Conservation (phyloP, 2,113 vertebrate species). For the Neomonachus schauinslandi region DNA sequence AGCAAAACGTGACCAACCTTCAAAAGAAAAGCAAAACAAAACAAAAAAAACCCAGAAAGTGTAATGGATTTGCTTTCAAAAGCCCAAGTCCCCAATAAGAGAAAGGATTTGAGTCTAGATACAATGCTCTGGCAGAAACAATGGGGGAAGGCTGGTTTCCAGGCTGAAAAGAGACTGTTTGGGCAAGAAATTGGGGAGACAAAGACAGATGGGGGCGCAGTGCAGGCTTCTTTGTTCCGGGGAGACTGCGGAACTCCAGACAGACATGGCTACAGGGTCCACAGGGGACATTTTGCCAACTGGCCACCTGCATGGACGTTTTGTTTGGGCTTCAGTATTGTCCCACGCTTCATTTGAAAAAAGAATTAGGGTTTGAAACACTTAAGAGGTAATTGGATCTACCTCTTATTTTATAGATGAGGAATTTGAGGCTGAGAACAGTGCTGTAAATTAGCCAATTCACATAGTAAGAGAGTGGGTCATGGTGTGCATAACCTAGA, state of each 20-base stretch:
- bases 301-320: neutral
- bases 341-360: neutral
- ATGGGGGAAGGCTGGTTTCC: neutral
- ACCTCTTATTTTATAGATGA: neutral
- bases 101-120: neutral
- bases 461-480: neutral
- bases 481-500: neutral
- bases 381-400: neutral
- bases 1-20: neutral
- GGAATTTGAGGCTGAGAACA: neutral
- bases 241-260: neutral
- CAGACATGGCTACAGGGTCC: neutral
- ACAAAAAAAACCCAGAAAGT: neutral
- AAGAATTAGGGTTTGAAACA: neutral
- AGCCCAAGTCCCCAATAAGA: neutral
- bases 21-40: neutral
- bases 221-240: neutral
- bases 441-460: neutral
- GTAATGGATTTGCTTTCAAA: neutral
- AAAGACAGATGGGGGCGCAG: neutral
- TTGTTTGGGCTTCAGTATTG: neutral
- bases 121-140: neutral
- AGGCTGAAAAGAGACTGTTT: neutral
- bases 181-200: neutral
- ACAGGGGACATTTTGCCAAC: neutral